A percentile compares a stretch with the other conserved stretches of the same genome.
phyloP scores from a whole-genome alignment of 2,888 invertebrate genomes.

The Acrobasis repandana region DNA sequence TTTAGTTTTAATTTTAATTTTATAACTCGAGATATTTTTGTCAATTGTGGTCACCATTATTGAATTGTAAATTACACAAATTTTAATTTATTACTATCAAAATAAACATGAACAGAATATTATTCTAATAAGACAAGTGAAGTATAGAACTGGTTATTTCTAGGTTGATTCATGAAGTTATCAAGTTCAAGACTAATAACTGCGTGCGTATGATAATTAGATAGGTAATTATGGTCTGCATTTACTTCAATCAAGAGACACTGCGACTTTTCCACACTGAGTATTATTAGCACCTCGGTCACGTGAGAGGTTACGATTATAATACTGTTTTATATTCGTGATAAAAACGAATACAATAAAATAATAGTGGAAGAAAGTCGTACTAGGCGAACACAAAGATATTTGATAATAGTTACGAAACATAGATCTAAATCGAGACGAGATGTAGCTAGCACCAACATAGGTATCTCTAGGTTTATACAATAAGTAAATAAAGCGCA shows the following conservation, averaged over 20 bases:
- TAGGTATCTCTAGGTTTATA: background rate
- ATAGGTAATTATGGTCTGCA: background rate
- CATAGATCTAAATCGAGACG: slow-evolving; percentile 32
- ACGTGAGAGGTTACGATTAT: slow-evolving; percentile 22
- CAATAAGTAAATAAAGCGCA: slow-evolving; percentile 20
- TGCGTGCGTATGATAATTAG: background rate
- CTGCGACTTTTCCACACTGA: background rate
- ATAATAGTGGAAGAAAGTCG: background rate
- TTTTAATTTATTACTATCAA: no score
- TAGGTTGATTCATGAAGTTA: background rate
- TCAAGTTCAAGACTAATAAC: background rate
- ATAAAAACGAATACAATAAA: background rate
- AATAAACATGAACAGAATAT: no score
- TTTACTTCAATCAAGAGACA: background rate
- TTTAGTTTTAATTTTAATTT: no score
- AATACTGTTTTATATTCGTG: background rate
- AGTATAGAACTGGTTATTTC: background rate
- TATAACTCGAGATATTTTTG: no score
- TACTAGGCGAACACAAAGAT: background rate
- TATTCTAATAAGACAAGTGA: background rate
- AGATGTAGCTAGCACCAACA: slow-evolving; percentile 7
- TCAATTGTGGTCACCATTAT: no score
- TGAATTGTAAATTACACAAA: no score
- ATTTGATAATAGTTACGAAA: slow-evolving; percentile 64
- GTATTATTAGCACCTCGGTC: slow-evolving; percentile 16